Base-by-base conservation (phyloP, 1,140 invertebrate genomes). In the Tetraneura akinire region DNA sequence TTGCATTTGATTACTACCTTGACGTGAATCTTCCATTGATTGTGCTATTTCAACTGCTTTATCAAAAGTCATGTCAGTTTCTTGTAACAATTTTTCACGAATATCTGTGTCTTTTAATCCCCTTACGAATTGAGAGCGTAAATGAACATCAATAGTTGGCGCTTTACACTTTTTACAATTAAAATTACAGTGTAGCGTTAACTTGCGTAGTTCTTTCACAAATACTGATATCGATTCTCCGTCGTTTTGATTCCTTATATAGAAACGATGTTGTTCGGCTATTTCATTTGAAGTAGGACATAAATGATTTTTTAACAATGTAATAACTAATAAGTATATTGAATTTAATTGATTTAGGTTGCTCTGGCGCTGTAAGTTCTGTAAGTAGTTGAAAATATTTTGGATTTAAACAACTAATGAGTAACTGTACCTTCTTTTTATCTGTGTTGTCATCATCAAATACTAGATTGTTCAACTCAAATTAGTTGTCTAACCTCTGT, bases 101-200 rank as follows among this genome's bases (percentile, higher is more conserved):
- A 42, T 42, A 42, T 42, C 42, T 42, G 42, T 42, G 42, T 53
- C 13, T 53, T 53, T 53, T 14, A 8, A 53, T 53, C 51, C 51
- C 51, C 51, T 53, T 53, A 53, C 51, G 51, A 53, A 53, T 53
- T 53, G 51, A 53, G 51, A 53, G n/a, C n/a, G 51, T 53, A 53
- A 53, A 53, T 53, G 13, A 53, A 53, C 51, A 53, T 53, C 51
- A 53, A 53, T 53, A 53, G 51, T 53, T 53, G 51, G 16, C 51
- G 51, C 51, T 53, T 53, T 4, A 53, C 51, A 53, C 13, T 53
- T 53, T 53, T 53, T 53, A 53, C 51, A 53, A 5, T 53, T 53
- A 4, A 53, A 53, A 53, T 53, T 53, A 8, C 51, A 53, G 51
- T 53, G 51, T 53, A 14, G 13, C 16, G 51, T 53, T 53, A 53